Conservation (phyloP, 1,140 invertebrate genomes). For the Drosophila lini region DNA sequence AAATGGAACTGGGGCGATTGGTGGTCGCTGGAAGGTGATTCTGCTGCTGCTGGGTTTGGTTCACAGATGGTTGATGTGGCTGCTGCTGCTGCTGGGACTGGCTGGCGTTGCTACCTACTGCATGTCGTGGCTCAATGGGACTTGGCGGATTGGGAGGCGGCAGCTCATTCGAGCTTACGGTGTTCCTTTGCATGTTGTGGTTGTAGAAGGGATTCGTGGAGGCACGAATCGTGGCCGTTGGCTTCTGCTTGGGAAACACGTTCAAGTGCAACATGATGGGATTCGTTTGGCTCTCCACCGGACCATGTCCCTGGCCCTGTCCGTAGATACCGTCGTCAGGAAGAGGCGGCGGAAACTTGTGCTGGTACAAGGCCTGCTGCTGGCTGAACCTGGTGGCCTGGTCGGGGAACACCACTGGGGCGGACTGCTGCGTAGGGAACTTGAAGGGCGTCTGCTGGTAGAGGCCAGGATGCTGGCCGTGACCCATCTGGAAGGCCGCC, state of each 20-base stretch:
- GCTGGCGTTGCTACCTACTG: slow-evolving; percentile 6
- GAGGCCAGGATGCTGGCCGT: slow-evolving; percentile 35
- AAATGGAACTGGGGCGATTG: slow-evolving; percentile 67
- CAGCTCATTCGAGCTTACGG: slow-evolving; percentile 46
- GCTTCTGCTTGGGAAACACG: slow-evolving; percentile 78
- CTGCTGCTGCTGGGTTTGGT: slow-evolving; percentile 27
- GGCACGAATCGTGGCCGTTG: slow-evolving; percentile 40
- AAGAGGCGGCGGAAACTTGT: slow-evolving; percentile 46
- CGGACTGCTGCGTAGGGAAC: slow-evolving; percentile 62
- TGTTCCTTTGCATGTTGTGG: slow-evolving; percentile 52
- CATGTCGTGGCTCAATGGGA: slow-evolving; percentile 71
- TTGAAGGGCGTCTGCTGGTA: slow-evolving; percentile 69
- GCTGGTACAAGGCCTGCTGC: slow-evolving; percentile 62
- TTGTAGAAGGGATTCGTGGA: slow-evolving; percentile 79
- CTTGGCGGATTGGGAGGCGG: slow-evolving; percentile 61
- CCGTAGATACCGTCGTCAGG: slow-evolving; percentile 56
- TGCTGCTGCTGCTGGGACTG: slow-evolving; percentile 26
- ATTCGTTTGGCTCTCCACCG: slow-evolving; percentile 51
- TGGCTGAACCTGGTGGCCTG: slow-evolving; percentile 63
- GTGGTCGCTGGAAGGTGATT: slow-evolving; percentile 26
- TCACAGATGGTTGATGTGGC: slow-evolving; percentile 5
- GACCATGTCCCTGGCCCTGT: slow-evolving; percentile 5
- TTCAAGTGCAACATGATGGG: slow-evolving; percentile 78
- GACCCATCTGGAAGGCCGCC: slow-evolving; percentile 27
- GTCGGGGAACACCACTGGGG: slow-evolving; percentile 56